phyloP scores from a whole-genome alignment of 2,888 invertebrate genomes.

The Cybosia mesomella region DNA sequence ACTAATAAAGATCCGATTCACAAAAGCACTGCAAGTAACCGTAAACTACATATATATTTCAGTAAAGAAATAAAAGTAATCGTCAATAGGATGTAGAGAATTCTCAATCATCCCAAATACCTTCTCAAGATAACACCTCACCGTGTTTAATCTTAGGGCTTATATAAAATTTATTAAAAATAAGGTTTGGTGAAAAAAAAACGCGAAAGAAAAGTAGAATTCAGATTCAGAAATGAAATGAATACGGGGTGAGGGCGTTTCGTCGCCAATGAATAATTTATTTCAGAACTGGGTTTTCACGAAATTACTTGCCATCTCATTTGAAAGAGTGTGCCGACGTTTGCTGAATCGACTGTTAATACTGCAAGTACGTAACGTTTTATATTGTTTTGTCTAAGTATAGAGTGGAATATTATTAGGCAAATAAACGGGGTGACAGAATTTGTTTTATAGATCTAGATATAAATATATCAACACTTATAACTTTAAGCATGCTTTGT shows the following conservation, averaged over 20 bases:
- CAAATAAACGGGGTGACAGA: neutral
- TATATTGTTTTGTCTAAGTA: slow-evolving; percentile 33
- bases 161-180: slow-evolving; percentile 85
- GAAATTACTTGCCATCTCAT: slow-evolving; percentile 84
- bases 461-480: neutral
- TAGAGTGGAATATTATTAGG: neutral
- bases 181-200: slow-evolving; percentile 76
- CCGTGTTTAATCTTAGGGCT: slow-evolving; percentile 78
- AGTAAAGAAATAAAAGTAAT: slow-evolving; percentile 21
- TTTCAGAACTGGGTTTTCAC: slow-evolving; percentile 83
- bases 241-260: slow-evolving; percentile 85
- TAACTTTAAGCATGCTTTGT: too few relatives aligned
- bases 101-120: slow-evolving; percentile 53
- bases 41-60: slow-evolving; percentile 14
- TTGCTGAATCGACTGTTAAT: slow-evolving; percentile 68
- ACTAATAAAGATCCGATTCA: neutral
- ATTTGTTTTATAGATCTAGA: neutral
- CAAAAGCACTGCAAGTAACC: slow-evolving; percentile 14
- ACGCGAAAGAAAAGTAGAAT: slow-evolving; percentile 79
- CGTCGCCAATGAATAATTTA: slow-evolving; percentile 87
- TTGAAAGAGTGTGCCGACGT: slow-evolving; percentile 74
- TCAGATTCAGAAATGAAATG: slow-evolving; percentile 86
- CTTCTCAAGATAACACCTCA: slow-evolving; percentile 51
- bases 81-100: slow-evolving; percentile 50
- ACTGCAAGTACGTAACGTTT: slow-evolving; percentile 46